phyloP scores from a whole-genome alignment of 1,140 invertebrate genomes.

The Melanaphis sacchari region DNA sequence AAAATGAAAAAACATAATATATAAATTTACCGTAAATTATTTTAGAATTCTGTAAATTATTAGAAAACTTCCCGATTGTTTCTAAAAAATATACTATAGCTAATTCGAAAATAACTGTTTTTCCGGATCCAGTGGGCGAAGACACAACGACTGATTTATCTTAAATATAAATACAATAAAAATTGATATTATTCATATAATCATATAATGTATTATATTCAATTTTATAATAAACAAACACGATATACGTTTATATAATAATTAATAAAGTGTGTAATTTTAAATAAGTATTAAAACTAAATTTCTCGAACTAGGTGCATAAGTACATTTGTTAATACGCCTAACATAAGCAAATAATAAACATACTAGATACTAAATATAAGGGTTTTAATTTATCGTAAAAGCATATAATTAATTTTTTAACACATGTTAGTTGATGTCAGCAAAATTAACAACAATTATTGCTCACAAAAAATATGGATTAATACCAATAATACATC shows the following conservation, averaged over 20 bases:
- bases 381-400: no score
- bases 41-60: constrained; percentile 66
- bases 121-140: constrained; percentile 83
- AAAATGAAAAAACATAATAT: not conserved
- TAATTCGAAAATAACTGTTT: constrained; percentile 83
- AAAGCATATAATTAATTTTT: no score
- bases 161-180: constrained; percentile 64
- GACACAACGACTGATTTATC: constrained; percentile 77
- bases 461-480: no score
- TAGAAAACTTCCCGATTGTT: constrained; percentile 61
- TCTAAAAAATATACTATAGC: constrained; percentile 75
- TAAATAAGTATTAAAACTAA: not conserved
- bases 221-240: not conserved
- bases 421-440: no score
- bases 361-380: not conserved
- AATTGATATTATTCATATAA: constrained; percentile 30
- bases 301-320: not conserved
- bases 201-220: not conserved
- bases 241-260: not conserved
- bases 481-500: no score
- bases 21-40: constrained; percentile 70
- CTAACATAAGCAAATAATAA: not conserved
- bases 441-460: no score
- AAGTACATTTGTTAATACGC: not conserved
- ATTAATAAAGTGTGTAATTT: no score